phyloP scores from a whole-genome alignment of 2,888 invertebrate species.

The Axea sp. region DNA sequence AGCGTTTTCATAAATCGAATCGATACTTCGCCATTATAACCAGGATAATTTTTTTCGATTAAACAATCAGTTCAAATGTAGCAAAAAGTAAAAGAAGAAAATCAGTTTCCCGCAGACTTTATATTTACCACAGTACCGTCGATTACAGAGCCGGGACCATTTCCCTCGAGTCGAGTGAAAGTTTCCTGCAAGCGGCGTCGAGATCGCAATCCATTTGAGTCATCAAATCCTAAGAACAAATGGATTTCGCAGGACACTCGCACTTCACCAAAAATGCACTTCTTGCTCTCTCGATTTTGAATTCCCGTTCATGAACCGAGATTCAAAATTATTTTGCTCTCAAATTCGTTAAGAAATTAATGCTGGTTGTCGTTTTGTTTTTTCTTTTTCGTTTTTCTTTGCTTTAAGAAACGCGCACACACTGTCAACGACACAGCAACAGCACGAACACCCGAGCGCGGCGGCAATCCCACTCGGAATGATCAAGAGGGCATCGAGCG shows the following conservation, averaged over 20 bases:
- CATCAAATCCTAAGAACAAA: conserved; percentile 16
- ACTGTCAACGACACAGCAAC: conserved; percentile 17
- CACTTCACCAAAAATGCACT: conserved; percentile 29
- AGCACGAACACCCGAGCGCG: conserved; percentile 65
- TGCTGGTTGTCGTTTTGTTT: neutral
- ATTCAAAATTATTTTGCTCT: neutral
- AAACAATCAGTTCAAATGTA: too few relatives aligned
- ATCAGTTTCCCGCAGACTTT: too few relatives aligned
- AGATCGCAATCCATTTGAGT: conserved; percentile 35
- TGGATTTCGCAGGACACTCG: conserved; percentile 20
- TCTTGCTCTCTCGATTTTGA: neutral
- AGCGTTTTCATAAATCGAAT: conserved; percentile 13
- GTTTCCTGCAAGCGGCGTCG: conserved; percentile 1
- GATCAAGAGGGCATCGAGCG: conserved; percentile 63
- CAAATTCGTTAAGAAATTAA: too few relatives aligned
- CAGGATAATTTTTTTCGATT: too few relatives aligned
- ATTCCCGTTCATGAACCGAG: too few relatives aligned
- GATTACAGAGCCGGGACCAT: neutral
- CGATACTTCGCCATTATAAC: conserved; percentile 12
- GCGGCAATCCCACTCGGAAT: conserved; percentile 72
- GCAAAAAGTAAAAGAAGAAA: too few relatives aligned
- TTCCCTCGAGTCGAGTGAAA: neutral
- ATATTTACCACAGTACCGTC: neutral
- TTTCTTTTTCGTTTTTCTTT: neutral
- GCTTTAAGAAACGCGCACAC: conserved; percentile 18